A percentile compares a stretch with the other conserved stretches of the same genome.
These are phyloP conservation scores for Spongia lamella DNA, from an alignment of 37 sponge, comb jelly and placozoan genomes.

Conservation along the genomic window DNA sequence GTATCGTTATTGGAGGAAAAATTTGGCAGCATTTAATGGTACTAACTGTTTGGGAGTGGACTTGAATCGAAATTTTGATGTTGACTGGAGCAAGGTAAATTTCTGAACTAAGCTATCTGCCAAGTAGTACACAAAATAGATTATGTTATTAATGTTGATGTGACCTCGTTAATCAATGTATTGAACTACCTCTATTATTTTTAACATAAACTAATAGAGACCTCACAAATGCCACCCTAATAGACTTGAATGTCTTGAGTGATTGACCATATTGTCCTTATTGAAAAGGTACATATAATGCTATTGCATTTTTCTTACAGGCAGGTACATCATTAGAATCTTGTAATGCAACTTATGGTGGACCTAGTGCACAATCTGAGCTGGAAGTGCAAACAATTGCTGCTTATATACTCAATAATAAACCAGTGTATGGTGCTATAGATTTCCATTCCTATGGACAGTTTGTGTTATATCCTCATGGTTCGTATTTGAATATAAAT, in stretches of 20 bases:
- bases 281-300: too few relatives aligned
- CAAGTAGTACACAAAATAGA: too few relatives aligned
- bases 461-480: slow-evolving; percentile 59
- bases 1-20: slow-evolving; percentile 83
- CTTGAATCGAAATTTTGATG: slow-evolving; percentile 73
- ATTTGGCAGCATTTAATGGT: slow-evolving; percentile 4
- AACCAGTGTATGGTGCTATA: slow-evolving; percentile 51
- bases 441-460: slow-evolving; percentile 81
- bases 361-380: slow-evolving; percentile 38
- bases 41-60: slow-evolving; percentile 68
- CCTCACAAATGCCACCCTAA: too few relatives aligned
- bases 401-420: slow-evolving; percentile 23
- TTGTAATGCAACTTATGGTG: slow-evolving; percentile 46
- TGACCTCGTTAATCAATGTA: neutral
- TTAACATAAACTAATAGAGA: neutral
- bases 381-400: slow-evolving; percentile 57
- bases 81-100: slow-evolving; percentile 53
- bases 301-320: too few relatives aligned
- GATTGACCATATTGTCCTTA: too few relatives aligned
- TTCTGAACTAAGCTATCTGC: too few relatives aligned
- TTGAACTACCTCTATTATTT: neutral
- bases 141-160: too few relatives aligned
- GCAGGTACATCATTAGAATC: slow-evolving; percentile 32
- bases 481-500: too few relatives aligned
- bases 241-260: too few relatives aligned